Evolutionary conservation across 1,140 invertebrate genomes (phyloP).

Genomic region (Gryon sp.): DNA sequence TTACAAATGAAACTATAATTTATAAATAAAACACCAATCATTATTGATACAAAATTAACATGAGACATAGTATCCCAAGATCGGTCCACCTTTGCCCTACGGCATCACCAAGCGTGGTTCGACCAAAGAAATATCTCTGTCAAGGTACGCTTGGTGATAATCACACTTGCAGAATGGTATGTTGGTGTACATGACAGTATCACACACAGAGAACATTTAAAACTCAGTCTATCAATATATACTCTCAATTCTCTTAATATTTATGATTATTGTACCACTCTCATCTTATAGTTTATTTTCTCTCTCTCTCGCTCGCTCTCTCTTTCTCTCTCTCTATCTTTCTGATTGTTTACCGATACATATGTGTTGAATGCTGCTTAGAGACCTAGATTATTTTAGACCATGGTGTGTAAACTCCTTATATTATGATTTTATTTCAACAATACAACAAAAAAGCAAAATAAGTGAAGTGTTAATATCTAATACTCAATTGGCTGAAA

Average conservation of each 20-base stretch:
- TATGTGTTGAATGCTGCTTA: constrained; percentile 77
- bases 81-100: constrained; percentile 53
- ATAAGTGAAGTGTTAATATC: not conserved
- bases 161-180: constrained; percentile 80
- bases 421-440: not conserved
- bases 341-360: constrained; percentile 61
- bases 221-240: constrained; percentile 69
- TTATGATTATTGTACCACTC: constrained; percentile 34
- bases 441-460: not conserved
- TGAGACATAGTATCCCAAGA: constrained; percentile 40
- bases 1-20: not conserved
- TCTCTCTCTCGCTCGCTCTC: too few species aligned
- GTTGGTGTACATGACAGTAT: constrained; percentile 79
- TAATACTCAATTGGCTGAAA: not conserved
- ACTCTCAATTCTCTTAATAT: constrained; percentile 50
- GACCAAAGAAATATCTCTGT: constrained; percentile 60
- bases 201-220: constrained; percentile 77
- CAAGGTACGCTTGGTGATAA: constrained; percentile 73
- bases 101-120: constrained; percentile 71
- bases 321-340: constrained; percentile 7
- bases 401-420: constrained; percentile 38
- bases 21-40: not conserved
- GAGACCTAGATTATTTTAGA: constrained; percentile 72
- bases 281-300: constrained; percentile 7
- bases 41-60: constrained; percentile 39